Percentiles rank a stretch among this genome's conserved stretches.
phyloP scores from a whole-genome alignment of 2,113 vertebrate genomes.

The Sciurus niger region DNA sequence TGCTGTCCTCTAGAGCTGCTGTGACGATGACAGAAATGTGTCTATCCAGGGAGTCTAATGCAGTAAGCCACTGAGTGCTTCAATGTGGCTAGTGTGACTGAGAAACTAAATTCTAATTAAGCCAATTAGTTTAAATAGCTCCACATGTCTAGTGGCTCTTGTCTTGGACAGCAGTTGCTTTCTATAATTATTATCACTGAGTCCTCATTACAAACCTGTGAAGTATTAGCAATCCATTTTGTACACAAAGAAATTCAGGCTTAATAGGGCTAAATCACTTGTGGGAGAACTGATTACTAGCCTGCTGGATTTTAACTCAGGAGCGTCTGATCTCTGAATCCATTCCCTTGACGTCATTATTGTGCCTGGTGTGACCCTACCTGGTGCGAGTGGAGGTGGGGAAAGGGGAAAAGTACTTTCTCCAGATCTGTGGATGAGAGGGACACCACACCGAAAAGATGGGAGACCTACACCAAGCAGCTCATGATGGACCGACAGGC shows the following conservation, averaged over 20 bases:
- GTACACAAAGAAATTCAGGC: conserved; percentile 2
- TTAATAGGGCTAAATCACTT: background rate
- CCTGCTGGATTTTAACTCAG: background rate
- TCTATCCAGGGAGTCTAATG: background rate
- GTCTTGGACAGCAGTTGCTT: background rate
- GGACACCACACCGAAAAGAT: background rate
- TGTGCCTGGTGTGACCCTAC: background rate
- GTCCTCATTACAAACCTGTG: background rate
- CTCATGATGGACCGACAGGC: background rate
- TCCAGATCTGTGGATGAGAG: background rate
- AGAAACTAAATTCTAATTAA: conserved; percentile 41
- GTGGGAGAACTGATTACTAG: background rate
- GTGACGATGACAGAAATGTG: background rate
- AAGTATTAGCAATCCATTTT: background rate
- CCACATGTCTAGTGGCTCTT: background rate
- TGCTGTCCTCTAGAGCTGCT: background rate
- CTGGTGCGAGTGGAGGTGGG: background rate
- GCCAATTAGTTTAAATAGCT: background rate
- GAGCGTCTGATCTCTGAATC: background rate
- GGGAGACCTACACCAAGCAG: background rate
- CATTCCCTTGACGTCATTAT: background rate
- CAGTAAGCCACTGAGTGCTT: background rate
- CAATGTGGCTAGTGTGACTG: background rate
- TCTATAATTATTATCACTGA: background rate
- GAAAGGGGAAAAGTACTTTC: background rate